Conservation (phyloP, 2,113 vertebrate genomes). For the Calidris pygmaea region DNA sequence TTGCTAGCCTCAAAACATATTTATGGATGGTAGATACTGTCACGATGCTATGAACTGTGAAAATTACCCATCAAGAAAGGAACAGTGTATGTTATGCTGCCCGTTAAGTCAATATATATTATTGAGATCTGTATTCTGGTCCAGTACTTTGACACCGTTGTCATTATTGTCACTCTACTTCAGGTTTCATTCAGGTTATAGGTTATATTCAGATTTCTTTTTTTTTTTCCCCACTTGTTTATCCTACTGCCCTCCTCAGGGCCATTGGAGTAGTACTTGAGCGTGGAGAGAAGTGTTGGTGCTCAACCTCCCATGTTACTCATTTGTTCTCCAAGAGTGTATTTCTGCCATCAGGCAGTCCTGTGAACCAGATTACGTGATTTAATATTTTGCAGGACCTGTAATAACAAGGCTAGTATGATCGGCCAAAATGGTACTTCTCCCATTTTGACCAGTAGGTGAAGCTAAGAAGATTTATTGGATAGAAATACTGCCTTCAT, state of each 20-base stretch:
- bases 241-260: neutral
- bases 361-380: neutral
- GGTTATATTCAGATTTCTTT: neutral
- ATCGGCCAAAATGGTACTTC: neutral
- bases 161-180: neutral
- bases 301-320: neutral
- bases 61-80: neutral
- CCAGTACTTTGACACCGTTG: neutral
- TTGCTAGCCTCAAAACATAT: neutral
- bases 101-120: neutral
- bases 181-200: neutral
- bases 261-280: neutral
- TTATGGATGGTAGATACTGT: no score
- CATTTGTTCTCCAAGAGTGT: rapidly evolving
- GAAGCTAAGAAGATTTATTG: neutral
- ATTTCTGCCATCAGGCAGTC: neutral
- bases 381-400: neutral
- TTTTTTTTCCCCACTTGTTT: neutral
- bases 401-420: neutral
- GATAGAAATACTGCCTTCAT: neutral
- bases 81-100: rapidly evolving
- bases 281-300: neutral
- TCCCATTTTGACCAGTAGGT: neutral
- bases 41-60: no score
- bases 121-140: neutral